These are phyloP conservation scores for Ellobium chinense DNA, from an alignment of 2,888 invertebrate species.

Conservation along the genomic window DNA sequence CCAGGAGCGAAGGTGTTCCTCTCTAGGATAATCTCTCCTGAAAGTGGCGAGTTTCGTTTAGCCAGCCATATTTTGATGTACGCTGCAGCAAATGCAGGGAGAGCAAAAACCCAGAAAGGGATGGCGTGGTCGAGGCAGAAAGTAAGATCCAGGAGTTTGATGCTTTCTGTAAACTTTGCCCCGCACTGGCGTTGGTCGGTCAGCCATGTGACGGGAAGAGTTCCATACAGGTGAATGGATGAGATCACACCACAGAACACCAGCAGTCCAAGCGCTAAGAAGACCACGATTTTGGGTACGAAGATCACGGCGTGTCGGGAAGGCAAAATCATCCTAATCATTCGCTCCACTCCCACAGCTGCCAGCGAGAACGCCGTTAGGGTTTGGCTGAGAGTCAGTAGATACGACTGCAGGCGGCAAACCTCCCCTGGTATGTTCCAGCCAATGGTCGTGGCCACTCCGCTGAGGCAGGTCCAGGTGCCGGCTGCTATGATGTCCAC, in stretches of 20 bases:
- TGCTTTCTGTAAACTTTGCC: slow-evolving; percentile 19
- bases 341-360: slow-evolving; percentile 29
- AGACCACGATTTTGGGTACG: slow-evolving; percentile 17
- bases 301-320: slow-evolving; percentile 32
- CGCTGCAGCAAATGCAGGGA: slow-evolving; percentile 19
- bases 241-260: slow-evolving; percentile 27
- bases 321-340: slow-evolving; percentile 29
- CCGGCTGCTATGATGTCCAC: slow-evolving; percentile 34
- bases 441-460: slow-evolving; percentile 7
- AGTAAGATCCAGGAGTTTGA: slow-evolving; percentile 12
- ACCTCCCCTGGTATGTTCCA: slow-evolving; percentile 15
- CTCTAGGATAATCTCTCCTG: slow-evolving; percentile 40
- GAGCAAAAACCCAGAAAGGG: slow-evolving; percentile 22
- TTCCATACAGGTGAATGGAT: slow-evolving; percentile 36
- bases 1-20: slow-evolving; percentile 16
- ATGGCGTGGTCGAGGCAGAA: slow-evolving; percentile 29
- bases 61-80: slow-evolving; percentile 26
- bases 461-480: slow-evolving; percentile 34
- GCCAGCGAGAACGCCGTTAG: slow-evolving; percentile 21
- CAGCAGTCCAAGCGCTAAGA: slow-evolving; percentile 5
- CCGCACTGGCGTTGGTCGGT: slow-evolving; percentile 19
- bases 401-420: slow-evolving; percentile 27
- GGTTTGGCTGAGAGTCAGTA: slow-evolving; percentile 21
- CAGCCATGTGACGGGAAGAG: slow-evolving; percentile 11
- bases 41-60: neutral